Evolutionary conservation across 1,140 invertebrate species (phyloP).

Genomic region (Dendrolimus kikuchii): DNA sequence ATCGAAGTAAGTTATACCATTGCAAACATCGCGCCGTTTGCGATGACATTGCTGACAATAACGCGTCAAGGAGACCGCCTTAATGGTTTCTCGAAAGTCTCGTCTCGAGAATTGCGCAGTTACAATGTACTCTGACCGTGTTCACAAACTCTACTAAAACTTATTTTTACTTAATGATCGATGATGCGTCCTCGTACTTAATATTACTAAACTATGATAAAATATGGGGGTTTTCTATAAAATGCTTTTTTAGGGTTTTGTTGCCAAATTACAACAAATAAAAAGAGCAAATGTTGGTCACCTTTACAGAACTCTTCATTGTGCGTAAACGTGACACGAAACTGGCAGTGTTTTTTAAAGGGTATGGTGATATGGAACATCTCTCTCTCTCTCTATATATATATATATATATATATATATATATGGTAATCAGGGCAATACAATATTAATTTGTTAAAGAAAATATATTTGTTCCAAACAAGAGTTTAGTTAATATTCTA

Average conservation of each 20-base stretch:
- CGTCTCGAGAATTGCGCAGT: conserved; percentile 47
- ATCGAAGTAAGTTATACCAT: conserved; percentile 34
- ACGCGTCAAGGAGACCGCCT: conserved; percentile 43
- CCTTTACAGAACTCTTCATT: no score
- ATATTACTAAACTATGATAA: conserved; percentile 22
- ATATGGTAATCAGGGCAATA: no score
- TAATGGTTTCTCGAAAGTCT: conserved; percentile 47
- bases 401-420: no score
- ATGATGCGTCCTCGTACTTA: conserved; percentile 26
- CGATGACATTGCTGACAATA: conserved; percentile 19
- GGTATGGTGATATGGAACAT: no score
- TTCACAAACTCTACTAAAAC: conserved; percentile 33
- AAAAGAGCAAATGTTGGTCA: no score
- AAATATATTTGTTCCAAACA: no score
- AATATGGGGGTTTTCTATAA: not conserved
- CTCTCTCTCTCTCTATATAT: no score
- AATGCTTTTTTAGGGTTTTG: not conserved
- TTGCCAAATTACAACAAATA: no score
- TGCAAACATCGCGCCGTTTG: conserved; percentile 10
- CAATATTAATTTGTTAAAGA: no score
- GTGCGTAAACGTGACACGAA: no score
- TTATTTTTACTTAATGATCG: conserved; percentile 25
- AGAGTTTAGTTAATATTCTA: no score
- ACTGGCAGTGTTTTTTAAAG: no score
- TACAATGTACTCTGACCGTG: conserved; percentile 25